Base-by-base conservation (phyloP, 2,888 invertebrate species). In the Marronus borbonicus region DNA sequence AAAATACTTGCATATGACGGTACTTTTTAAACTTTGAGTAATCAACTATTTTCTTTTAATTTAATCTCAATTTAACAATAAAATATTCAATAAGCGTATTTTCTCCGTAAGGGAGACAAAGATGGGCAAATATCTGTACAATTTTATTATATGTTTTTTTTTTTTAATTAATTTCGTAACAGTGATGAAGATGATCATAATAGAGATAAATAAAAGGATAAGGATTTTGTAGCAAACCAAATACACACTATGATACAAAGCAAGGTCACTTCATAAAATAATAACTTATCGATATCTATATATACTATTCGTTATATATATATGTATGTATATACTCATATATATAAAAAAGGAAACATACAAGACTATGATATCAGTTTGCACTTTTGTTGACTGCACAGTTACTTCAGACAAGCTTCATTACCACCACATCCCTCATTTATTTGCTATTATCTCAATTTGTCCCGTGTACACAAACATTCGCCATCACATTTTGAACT, bases 211-310 rank as follows among this genome's bases (percentile, higher is more conserved):
- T 64, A 64, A 72, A 62, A 60, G 55, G 70, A 44, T 39, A 24
- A 72, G 72, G 72, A 39, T 52, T 68, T 60, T 69, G 64, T 60
- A 72, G 77, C 77, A 62, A 77, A 77, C 72, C 77, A 85, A 85
- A 86, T 85, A 85, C 85, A 86, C 84, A 85, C 89, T 90, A 90
- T 90, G 88, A 89, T 90, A 91, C 90, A 91, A 91, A 91, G 90
- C 91, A 91, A 91, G 91, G 91, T 89, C 91, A 91, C 91, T 91
- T 91, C 90, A 90, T 86, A 90, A 91, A 91, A 77, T 79, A 83
- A 90, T 90, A 91, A 91, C 90, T 90, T 90, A 90, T 86, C 82
- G 87, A 88, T 87, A 87, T 88, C 89, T 90, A 89, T 90, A 83
- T 85, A 83, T 85, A 84, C 79, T 84, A 83, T 83, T 82, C 82